Percentiles rank a stretch among this genome's conserved stretches.
phyloP scores from a whole-genome alignment of 1,140 invertebrate genomes.

The Achroia grisella region DNA sequence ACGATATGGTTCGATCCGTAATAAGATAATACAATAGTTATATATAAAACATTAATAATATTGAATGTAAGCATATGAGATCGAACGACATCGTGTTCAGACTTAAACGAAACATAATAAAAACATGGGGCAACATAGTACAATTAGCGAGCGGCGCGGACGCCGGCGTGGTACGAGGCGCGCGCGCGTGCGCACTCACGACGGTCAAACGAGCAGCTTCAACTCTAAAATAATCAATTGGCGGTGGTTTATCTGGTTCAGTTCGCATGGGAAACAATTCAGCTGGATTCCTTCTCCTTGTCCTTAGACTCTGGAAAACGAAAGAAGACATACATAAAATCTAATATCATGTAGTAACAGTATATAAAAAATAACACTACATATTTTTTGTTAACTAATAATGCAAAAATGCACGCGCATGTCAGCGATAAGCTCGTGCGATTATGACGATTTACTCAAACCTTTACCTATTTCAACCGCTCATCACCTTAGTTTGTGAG shows the following conservation, averaged over 20 bases:
- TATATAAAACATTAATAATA: conserved; percentile 6
- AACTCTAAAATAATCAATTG: conserved; percentile 69
- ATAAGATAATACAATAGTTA: conserved; percentile 2
- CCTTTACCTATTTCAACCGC: no score
- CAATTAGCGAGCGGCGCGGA: conserved; percentile 15
- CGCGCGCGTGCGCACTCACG: conserved; percentile 22
- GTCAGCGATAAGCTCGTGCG: no score
- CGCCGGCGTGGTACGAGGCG: conserved; percentile 8
- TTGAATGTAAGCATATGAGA: conserved; percentile 15
- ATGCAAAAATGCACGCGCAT: no score
- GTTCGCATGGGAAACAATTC: conserved; percentile 56
- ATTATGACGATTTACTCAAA: no score
- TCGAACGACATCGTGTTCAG: conserved; percentile 43
- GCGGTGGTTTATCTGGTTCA: conserved; percentile 70
- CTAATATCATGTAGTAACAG: neutral
- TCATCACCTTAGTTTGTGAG: no score
- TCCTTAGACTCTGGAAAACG: conserved; percentile 63
- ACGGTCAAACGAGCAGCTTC: conserved; percentile 40
- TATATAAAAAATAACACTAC: no score
- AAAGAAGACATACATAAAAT: conserved; percentile 1
- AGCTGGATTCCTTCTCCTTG: conserved; percentile 69
- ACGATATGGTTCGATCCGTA: conserved; percentile 35
- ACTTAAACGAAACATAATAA: conserved; percentile 40
- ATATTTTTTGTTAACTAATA: no score
- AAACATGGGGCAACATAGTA: conserved; percentile 49